Conservation (phyloP, 2,113 vertebrate species). For the Sinocyclocheilus maitianheensis region DNA sequence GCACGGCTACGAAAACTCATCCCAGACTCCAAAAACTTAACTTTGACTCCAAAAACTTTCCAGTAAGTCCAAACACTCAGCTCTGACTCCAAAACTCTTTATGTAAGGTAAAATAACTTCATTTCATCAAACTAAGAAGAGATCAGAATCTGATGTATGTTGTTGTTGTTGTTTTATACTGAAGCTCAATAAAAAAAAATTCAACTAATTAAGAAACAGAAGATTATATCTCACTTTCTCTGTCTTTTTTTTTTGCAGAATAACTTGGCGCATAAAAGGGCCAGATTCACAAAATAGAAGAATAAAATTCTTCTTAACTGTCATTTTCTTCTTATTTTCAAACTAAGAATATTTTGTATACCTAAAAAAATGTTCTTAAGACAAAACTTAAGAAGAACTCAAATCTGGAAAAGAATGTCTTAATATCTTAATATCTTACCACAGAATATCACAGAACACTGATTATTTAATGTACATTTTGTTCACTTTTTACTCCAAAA, state of each 20-base stretch:
- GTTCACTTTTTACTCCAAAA: neutral
- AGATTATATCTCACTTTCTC: too few relatives aligned
- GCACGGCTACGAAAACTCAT: neutral
- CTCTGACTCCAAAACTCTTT: neutral
- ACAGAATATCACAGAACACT: neutral
- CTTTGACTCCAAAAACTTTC: neutral
- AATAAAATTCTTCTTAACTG: neutral
- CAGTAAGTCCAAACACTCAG: neutral
- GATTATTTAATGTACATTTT: neutral
- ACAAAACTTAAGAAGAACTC: neutral
- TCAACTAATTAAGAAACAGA: too few relatives aligned
- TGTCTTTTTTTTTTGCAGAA: neutral
- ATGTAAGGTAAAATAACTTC: neutral
- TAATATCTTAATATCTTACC: neutral
- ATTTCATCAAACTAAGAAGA: neutral
- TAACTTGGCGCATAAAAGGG: too few relatives aligned
- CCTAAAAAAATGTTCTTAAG: neutral
- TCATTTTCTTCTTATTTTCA: neutral
- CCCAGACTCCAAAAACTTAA: neutral
- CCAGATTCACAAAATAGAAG: neutral
- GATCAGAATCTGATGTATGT: neutral
- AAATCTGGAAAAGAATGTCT: neutral
- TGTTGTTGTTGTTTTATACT: neutral
- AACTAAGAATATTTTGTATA: neutral
- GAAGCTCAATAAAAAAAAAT: neutral